Evolutionary conservation across 2,113 vertebrate genomes (phyloP), one percentile per base, ranked within the genome.

Genomic region (Indicator maculatus): DNA sequence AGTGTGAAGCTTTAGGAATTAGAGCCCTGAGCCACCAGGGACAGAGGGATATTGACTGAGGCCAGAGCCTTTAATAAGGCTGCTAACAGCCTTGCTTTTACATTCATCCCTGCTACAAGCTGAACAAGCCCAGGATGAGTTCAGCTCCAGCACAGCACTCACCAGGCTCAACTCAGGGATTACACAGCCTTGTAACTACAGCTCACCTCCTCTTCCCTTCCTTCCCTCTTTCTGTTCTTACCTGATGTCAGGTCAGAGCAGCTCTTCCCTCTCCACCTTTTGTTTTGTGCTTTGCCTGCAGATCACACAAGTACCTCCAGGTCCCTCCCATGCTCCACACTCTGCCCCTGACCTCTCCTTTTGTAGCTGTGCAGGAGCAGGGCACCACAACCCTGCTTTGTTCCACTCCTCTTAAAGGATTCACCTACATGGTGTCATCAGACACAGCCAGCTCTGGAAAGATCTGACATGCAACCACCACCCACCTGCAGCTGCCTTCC

Each of bases 41-140:
- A 96, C 23, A 4, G 0, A 3, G 3, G 16, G 15, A 2, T 63
- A 86, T 75, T 79, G 88, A 94, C 92, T 91, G 3, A 45, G 84
- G 77, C 77, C 82, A 63, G 17, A 89, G 92, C 92, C 86, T 81
- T 89, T 85, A 91, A 89, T 50, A 91, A 91, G 96, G 94, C 92
- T 93, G 94, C 93, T 96, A 84, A 90, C 63, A 55, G 92, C 85
- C 28, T 38, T 64, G 76, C 83, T 80, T 96, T 90, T 58, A 77
- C 88, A 56, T 79, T 96, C 86, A 74, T 77, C 90, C 83, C 86
- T 18, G 61, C 27, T 90, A 88, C 84, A 86, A 74, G 66, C 52
- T 23, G 58, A 88, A 88, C 94, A 91, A 14, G 36, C 28, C 53
- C 67, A 58, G 61, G 78, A 80, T 69, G 59, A 89, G 93, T 64